Evolutionary conservation across 2,888 invertebrate species (phyloP), one percentile per base, ranked within the genome.

Genomic region (Congeria kusceri): DNA sequence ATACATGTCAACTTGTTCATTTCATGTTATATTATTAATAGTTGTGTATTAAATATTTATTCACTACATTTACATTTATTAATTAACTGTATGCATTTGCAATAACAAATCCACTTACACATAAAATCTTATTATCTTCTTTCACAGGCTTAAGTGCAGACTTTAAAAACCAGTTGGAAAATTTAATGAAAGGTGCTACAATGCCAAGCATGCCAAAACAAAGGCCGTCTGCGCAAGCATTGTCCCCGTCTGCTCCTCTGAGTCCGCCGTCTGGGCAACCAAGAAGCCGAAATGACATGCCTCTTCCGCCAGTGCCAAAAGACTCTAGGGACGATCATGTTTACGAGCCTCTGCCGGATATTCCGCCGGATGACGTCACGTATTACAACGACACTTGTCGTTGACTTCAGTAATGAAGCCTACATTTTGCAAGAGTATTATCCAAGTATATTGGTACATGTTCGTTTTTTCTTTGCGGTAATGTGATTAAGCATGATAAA

Each of bases 341-440:
- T 5, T 80, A 80, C 20, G 75, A 71, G 27, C 75, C 75, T 47
- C 68, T 80, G 27, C 79, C 79, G 15, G 71, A 53, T 15, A 80
- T 80, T 3, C 59, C 63, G 47, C 79, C 79, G 0, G 80, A 80
- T 39, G 80, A 56, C 18, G 72, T 80, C 11, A 71, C 71, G n/a
- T 80, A 80, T 27, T 53, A 53, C 53, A 53, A 53, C 53, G 53
- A 53, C 53, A 9, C 18, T 25, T 15, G 53, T 65, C 32, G 39
- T 39, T 39, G 39, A 39, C n/a, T n/a, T n/a, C n/a, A n/a, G n/a
- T n/a, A n/a, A n/a, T n/a, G n/a, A n/a, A n/a, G n/a, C n/a, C n/a
- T n/a, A n/a, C n/a, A n/a, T n/a, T n/a, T n/a, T n/a, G n/a, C n/a
- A n/a, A n/a, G n/a, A n/a, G n/a, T n/a, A n/a, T n/a, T n/a, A n/a